Evolutionary conservation across 2,113 vertebrate genomes (phyloP).

Genomic region (Zosterops hypoxanthus): DNA sequence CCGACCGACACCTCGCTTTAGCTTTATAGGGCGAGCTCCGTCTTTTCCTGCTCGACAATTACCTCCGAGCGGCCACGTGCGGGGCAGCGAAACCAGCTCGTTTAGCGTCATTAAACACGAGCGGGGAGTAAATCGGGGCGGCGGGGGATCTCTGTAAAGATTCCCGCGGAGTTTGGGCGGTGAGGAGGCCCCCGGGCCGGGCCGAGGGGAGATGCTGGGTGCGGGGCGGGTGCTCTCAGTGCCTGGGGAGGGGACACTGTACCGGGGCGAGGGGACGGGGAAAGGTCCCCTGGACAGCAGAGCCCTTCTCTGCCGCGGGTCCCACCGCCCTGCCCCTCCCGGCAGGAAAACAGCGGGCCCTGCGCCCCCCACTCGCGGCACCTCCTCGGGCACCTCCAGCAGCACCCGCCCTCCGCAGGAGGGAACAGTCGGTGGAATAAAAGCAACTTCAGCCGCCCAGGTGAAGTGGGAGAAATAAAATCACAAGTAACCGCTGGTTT

Average conservation of each 20-base stretch:
- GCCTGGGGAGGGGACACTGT: too few species aligned
- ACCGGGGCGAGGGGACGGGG: background rate
- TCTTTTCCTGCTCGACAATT: conserved; percentile 17
- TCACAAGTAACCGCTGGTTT: background rate
- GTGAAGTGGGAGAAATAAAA: background rate
- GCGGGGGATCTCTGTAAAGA: background rate
- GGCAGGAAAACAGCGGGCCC: background rate
- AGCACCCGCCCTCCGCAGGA: background rate
- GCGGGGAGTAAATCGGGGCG: background rate
- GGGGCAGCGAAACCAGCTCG: conserved; percentile 17
- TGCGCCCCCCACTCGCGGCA: background rate
- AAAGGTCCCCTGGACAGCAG: background rate
- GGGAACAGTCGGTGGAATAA: background rate
- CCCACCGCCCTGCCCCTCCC: background rate
- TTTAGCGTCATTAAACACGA: conserved; percentile 48
- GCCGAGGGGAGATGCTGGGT: too few species aligned
- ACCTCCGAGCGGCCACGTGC: conserved; percentile 36
- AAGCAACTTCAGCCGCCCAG: background rate
- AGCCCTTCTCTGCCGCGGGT: background rate
- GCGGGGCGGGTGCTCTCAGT: background rate
- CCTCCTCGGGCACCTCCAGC: background rate
- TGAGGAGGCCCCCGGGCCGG: background rate
- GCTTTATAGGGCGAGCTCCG: background rate
- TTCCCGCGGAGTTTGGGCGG: background rate
- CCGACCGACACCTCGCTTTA: background rate